phyloP scores from a whole-genome alignment of 2,113 vertebrate genomes.

The Hylia prasina region DNA sequence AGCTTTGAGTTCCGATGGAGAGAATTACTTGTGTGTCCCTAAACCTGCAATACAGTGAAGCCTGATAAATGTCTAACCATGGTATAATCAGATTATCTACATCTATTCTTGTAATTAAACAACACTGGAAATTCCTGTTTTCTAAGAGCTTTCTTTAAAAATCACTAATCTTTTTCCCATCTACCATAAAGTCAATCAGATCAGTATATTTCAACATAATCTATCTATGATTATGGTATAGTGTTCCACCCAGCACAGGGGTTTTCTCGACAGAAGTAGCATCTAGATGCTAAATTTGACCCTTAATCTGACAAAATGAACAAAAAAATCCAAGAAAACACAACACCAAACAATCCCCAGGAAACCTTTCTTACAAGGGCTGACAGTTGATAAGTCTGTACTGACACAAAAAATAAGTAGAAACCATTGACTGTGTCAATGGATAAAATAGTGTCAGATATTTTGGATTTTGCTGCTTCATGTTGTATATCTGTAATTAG shows the following conservation, averaged over 20 bases:
- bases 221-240: background rate
- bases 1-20: background rate
- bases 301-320: background rate
- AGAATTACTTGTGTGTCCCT: background rate
- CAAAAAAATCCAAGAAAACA: background rate
- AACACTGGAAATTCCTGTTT: background rate
- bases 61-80: background rate
- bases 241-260: background rate
- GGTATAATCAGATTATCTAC: background rate
- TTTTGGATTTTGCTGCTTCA: background rate
- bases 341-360: background rate
- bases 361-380: fast-evolving
- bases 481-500: background rate
- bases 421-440: background rate
- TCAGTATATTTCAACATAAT: background rate
- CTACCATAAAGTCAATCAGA: background rate
- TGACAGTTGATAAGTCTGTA: background rate
- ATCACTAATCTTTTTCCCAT: background rate
- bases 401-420: background rate
- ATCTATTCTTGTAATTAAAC: background rate
- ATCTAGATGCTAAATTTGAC: background rate
- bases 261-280: background rate
- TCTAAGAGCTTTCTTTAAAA: background rate
- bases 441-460: background rate
- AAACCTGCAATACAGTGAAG: background rate